A percentile compares a stretch with the other conserved stretches of the same genome.
phyloP scores from a whole-genome alignment of 2,797 vertebrate genomes.

The Eulemur coronatus region DNA sequence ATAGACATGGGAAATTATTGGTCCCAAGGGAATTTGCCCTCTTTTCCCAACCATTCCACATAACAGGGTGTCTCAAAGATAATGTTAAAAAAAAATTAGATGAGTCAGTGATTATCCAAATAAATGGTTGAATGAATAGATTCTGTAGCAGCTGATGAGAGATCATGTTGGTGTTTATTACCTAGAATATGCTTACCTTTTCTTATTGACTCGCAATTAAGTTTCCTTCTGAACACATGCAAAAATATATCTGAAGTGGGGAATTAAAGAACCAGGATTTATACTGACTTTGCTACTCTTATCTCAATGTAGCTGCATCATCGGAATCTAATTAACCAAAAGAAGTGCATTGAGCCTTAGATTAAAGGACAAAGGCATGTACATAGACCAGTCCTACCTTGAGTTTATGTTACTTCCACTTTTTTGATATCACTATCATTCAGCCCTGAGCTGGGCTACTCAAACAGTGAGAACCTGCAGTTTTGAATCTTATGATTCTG shows the following conservation, averaged over 20 bases:
- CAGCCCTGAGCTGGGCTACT: neutral
- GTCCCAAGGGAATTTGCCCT: neutral
- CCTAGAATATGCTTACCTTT: neutral
- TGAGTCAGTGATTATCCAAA: neutral
- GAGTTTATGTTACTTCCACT: neutral
- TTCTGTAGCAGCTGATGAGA: neutral
- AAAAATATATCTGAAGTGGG: neutral
- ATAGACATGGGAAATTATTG: neutral
- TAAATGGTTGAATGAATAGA: neutral
- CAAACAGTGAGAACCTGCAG: neutral
- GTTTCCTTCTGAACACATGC: neutral
- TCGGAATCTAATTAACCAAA: neutral
- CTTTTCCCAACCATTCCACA: neutral
- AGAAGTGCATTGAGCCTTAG: neutral
- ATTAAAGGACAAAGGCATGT: neutral
- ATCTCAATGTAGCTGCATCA: neutral
- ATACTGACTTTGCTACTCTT: neutral
- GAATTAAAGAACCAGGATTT: neutral
- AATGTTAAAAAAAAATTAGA: neutral
- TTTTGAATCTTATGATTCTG: neutral
- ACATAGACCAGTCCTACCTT: fast-evolving
- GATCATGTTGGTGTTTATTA: neutral
- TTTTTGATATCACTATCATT: neutral
- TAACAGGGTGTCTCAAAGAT: neutral
- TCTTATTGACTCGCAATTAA: neutral